Percentiles rank a stretch among this genome's conserved stretches.
phyloP scores from a whole-genome alignment of 2,888 invertebrate species.

The Odontocerum albicorne region DNA sequence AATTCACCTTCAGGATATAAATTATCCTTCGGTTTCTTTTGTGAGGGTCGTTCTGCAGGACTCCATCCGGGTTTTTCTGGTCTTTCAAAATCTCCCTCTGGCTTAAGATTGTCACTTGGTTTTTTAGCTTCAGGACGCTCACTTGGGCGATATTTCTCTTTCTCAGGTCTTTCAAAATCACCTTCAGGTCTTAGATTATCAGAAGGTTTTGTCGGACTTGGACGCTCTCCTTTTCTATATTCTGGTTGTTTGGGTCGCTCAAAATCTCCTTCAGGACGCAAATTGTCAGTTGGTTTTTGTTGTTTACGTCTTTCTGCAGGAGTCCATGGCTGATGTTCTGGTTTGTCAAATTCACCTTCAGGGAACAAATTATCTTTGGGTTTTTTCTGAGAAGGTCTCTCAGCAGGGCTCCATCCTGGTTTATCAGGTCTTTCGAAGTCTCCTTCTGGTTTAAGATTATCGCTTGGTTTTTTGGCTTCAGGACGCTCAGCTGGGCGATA shows the following conservation, averaged over 20 bases:
- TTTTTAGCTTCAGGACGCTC: slow-evolving; percentile 50
- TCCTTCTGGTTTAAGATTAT: slow-evolving; percentile 55
- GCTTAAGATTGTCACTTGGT: slow-evolving; percentile 45
- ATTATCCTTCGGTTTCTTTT: slow-evolving; percentile 43
- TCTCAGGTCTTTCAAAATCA: slow-evolving; percentile 45
- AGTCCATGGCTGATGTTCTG: slow-evolving; percentile 26
- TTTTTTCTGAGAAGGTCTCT: slow-evolving; percentile 42
- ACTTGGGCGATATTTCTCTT: slow-evolving; percentile 42
- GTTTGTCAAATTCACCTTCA: slow-evolving; percentile 48
- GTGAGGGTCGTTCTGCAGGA: slow-evolving; percentile 48
- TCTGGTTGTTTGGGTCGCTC: slow-evolving; percentile 48
- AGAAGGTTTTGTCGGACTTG: slow-evolving; percentile 42
- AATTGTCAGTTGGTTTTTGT: slow-evolving; percentile 47
- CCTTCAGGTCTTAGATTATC: slow-evolving; percentile 48
- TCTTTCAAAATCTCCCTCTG: slow-evolving; percentile 46
- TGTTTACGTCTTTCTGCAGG: slow-evolving; percentile 41
- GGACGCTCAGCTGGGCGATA: slow-evolving; percentile 48
- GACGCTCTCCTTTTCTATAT: slow-evolving; percentile 47
- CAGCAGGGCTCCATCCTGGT: slow-evolving; percentile 52
- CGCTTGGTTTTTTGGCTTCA: slow-evolving; percentile 46
- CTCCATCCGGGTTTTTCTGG: slow-evolving; percentile 41
- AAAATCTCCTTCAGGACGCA: slow-evolving; percentile 57
- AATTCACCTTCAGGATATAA: slow-evolving; percentile 42
- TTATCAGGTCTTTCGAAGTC: slow-evolving; percentile 53
- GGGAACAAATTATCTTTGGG: slow-evolving; percentile 49